A percentile compares a stretch with the other conserved stretches of the same genome.
Evolutionary conservation across 2,888 invertebrate genomes (phyloP).

Genomic region (Terebella lapidaria): DNA sequence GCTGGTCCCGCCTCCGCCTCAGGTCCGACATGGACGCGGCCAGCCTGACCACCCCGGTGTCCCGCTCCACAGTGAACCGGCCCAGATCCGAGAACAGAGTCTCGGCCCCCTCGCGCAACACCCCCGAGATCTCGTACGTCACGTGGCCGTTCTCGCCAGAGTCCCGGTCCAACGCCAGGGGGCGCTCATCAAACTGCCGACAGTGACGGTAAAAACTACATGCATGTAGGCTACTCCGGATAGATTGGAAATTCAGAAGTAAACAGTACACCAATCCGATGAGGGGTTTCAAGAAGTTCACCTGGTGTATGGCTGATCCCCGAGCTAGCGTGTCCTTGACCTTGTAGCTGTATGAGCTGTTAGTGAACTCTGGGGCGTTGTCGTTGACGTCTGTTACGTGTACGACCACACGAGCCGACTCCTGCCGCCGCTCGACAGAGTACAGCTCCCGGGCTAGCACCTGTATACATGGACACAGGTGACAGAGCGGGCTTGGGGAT

Average conservation of each 20-base stretch:
- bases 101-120: constrained; percentile 9
- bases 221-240: too few relatives aligned
- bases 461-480: background rate
- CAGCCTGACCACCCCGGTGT: constrained; percentile 15
- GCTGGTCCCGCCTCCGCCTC: constrained; percentile 19
- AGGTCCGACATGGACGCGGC: constrained; percentile 22
- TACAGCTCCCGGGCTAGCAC: constrained; percentile 21
- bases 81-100: constrained; percentile 18
- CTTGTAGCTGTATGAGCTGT: constrained; percentile 11
- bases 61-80: constrained; percentile 22
- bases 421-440: constrained; percentile 11
- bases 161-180: constrained; percentile 21
- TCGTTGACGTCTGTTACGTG: constrained; percentile 79
- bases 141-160: constrained; percentile 21
- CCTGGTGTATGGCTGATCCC: constrained; percentile 17
- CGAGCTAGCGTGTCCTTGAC: constrained; percentile 22
- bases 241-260: too few relatives aligned
- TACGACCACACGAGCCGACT: constrained; percentile 19
- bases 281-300: too few relatives aligned
- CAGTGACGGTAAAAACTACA: too few relatives aligned
- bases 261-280: too few relatives aligned
- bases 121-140: constrained; percentile 15
- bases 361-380: constrained; percentile 81
- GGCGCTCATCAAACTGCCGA: constrained; percentile 5
- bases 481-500: too few relatives aligned